Evolutionary conservation across 2,113 vertebrate genomes (phyloP), one percentile per base, ranked within the genome.

Genomic region (Carlito syrichta): DNA sequence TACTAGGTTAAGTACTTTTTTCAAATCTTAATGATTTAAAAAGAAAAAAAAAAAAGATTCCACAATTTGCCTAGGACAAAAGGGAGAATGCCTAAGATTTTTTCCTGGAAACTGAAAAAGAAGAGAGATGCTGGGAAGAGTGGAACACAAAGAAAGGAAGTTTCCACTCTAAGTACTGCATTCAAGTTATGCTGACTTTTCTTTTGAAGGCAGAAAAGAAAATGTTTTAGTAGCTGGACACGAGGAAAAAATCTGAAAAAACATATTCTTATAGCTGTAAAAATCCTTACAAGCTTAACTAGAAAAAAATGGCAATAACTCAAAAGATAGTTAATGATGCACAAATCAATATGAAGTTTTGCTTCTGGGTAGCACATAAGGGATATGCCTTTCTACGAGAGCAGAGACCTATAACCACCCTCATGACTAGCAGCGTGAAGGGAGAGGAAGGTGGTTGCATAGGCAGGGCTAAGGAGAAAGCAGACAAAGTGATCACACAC

Each of bases 121-220:
- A 11, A 1, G 9, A 30, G 48, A 20, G 12, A 54, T 38, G 1
- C 23, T 27, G 35, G 25, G 38, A 54, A 45, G 81, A 60, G 23
- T 58, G 8, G 35, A 22, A 7, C 0, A 30, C 22, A 52, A 6
- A 27, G 35, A 32, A 43, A 7, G 27, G 8, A 0, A 2, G 7
- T 4, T 11, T 1, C 27, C 5, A 9, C n/a, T 4, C 1, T 25
- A 22, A 66, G 25, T 12, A 16, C 20, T 7, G 0, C 19, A 2
- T 13, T 66, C 16, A 16, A n/a, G 0, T 25, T 17, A 43, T 5
- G 25, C 5, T 54, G 35, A 16, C 12, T n/a, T 22, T 43, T 45
- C n/a, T 50, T 56, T 35, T 77, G 84, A 84, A 95, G 22, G 32
- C n/a, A 83, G 35, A 81, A 77, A 30, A 86, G 93, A 90, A 66